Conservation (phyloP, 2,888 invertebrate genomes). For the Cantharis lateralis region DNA sequence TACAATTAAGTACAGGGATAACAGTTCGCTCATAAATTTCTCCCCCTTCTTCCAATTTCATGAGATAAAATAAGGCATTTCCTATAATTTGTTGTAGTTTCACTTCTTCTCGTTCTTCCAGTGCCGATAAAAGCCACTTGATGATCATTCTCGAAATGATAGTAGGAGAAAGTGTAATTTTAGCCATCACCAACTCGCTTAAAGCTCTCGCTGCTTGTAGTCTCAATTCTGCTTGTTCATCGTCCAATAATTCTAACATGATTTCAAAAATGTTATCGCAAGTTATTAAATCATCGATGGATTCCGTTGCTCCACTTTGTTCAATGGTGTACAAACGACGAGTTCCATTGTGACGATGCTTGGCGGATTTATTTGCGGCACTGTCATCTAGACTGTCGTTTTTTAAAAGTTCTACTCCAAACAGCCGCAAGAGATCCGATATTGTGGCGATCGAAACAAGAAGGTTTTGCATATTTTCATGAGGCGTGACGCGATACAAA, state of each 20-base stretch:
- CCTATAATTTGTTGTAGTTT: slow-evolving; percentile 21
- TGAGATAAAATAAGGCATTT: slow-evolving; percentile 10
- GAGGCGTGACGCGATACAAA: slow-evolving; percentile 13
- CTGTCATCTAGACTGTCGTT: neutral
- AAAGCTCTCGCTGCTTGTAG: slow-evolving; percentile 6
- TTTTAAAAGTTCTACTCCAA: slow-evolving; percentile 16
- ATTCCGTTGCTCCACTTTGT: slow-evolving; percentile 6
- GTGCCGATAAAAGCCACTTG: slow-evolving; percentile 22
- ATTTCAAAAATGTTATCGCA: slow-evolving; percentile 14
- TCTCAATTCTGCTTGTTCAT: slow-evolving; percentile 19
- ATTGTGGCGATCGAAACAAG: slow-evolving; percentile 14
- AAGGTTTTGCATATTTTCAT: slow-evolving; percentile 6
- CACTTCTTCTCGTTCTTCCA: slow-evolving; percentile 16
- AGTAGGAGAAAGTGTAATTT: slow-evolving; percentile 11
- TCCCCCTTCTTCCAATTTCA: slow-evolving; percentile 6
- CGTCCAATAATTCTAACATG: slow-evolving; percentile 23
- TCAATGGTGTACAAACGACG: slow-evolving; percentile 11
- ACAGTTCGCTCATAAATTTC: slow-evolving; percentile 22
- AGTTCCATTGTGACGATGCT: slow-evolving; percentile 8
- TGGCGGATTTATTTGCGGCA: neutral
- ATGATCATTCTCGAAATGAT: slow-evolving; percentile 15
- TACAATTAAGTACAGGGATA: slow-evolving; percentile 15
- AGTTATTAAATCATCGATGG: slow-evolving; percentile 9
- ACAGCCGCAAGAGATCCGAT: slow-evolving; percentile 11
- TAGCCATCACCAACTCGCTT: slow-evolving; percentile 11